Evolutionary conservation across 2,888 invertebrate species (phyloP), one percentile per base, ranked within the genome.

Genomic region (Brachypalpus laphriformis): DNA sequence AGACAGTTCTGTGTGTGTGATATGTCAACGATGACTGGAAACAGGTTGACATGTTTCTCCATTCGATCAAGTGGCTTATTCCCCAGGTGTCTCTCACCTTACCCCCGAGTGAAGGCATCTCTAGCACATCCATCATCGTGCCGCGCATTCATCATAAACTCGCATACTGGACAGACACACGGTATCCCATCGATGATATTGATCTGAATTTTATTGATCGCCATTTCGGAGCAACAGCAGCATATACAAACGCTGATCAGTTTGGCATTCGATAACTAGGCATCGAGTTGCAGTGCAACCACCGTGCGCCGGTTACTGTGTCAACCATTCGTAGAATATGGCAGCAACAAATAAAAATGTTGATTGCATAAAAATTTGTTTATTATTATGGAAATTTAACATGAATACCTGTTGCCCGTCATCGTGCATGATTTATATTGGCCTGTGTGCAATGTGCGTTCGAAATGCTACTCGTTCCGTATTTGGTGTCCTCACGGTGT

Each of bases 371-470:
- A 85, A 85, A 85, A 91, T 90, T 91, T 91, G 90, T 90, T 90
- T 91, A 90, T 90, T 90, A 90, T 88, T 89, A 90, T 90, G 90
- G 90, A 90, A 90, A 90, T 90, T 89, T 88, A 87, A 88, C 87
- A 88, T 87, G 86, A 87, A 65, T 87, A 87, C 87, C 70, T 85
- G 85, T 85, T 85, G 85, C 85, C 85, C 85, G 85, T 85, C 85
- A 85, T 76, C 66, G 81, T 66, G 80, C 81, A 85, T 85, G 85
- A 85, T 85, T 85, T 76, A 85, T 76, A 47, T 25, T 25, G 25
- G 25, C 31, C 66, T 65, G 34, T 45, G 14, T 47, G 63, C 61
- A 76, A 54, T 61, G 31, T 47, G 18, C 37, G 20, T 9, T 70
- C 51, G 49, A 59, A 80, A 63, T 68, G 74, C 57, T 66, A 59